phyloP scores from a whole-genome alignment of 2,888 invertebrate species.

The Coenonympha arcania region DNA sequence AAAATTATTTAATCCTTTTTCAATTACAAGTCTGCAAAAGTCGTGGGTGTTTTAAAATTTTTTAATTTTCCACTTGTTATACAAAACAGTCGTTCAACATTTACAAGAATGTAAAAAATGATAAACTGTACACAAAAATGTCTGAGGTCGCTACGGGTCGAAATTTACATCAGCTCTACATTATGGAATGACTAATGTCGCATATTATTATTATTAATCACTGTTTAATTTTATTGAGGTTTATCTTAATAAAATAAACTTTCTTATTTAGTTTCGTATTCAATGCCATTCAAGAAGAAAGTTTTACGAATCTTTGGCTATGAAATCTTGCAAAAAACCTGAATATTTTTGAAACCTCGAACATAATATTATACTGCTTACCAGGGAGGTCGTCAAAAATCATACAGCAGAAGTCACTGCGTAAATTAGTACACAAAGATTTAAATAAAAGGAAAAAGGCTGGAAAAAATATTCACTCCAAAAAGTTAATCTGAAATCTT shows the following conservation, averaged over 20 bases:
- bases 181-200: constrained; percentile 3
- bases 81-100: too few species aligned
- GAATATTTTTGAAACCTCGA: too few species aligned
- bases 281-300: too few species aligned
- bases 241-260: too few species aligned
- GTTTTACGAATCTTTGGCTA: too few species aligned
- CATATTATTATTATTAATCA: neutral
- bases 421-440: neutral
- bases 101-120: neutral
- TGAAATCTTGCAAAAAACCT: too few species aligned
- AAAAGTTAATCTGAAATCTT: neutral
- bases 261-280: too few species aligned
- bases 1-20: too few species aligned
- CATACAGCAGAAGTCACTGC: neutral
- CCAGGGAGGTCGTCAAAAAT: neutral
- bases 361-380: too few species aligned
- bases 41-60: too few species aligned
- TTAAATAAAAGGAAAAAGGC: neutral
- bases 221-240: neutral
- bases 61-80: too few species aligned
- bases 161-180: neutral
- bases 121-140: neutral
- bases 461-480: neutral
- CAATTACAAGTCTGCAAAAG: too few species aligned
- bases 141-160: neutral